Evolutionary conservation across 1,140 invertebrate genomes (phyloP), one percentile per base, ranked within the genome.

Genomic region (Mamestra configurata): DNA sequence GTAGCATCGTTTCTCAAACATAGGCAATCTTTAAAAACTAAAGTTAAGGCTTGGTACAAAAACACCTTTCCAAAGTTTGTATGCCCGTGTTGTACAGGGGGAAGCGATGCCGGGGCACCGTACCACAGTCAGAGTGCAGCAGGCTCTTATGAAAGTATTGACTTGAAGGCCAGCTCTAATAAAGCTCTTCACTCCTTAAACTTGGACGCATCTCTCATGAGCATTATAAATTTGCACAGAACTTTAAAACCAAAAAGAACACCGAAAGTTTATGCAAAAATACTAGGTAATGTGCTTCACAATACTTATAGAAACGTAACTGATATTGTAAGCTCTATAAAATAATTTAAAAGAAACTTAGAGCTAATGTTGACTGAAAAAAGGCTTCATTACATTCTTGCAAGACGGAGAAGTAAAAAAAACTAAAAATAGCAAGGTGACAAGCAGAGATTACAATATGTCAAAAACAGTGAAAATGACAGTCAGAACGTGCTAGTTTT

Each of bases 31-130:
- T 22, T 75, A 10, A 31, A 31, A 35, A 46, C 75, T 18, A 64
- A 64, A 53, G 49, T 57, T 79, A 79, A 61, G 81, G n/a, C 13
- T 11, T 86, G 78, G 76, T 71, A 72, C 75, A 88, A 68, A 80
- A 75, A 81, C 4, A 35, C 31, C n/a, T 24, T 86, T 11, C 89
- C 90, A 3, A 89, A 79, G 61, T 43, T 89, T 1, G 22, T 90
- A 1, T 93, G 91, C 57, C 91, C 92, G 8, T 93, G 92, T 79
- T 90, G 88, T 66, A 85, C 85, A 22, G 88, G 90, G 0, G 89
- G 88, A 6, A 88, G 89, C 8, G 88, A 91, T n/a, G 24, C 61
- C 6, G 46, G 84, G 57, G 81, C 84, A 68, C 72, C 77, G 24
- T 86, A 84, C 70, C 77, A 68, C 64, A 40, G 59, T 40, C 43